Evolutionary conservation across 1,140 invertebrate species (phyloP), one percentile per base, ranked within the genome.

Genomic region (Cyclargus thomasi): DNA sequence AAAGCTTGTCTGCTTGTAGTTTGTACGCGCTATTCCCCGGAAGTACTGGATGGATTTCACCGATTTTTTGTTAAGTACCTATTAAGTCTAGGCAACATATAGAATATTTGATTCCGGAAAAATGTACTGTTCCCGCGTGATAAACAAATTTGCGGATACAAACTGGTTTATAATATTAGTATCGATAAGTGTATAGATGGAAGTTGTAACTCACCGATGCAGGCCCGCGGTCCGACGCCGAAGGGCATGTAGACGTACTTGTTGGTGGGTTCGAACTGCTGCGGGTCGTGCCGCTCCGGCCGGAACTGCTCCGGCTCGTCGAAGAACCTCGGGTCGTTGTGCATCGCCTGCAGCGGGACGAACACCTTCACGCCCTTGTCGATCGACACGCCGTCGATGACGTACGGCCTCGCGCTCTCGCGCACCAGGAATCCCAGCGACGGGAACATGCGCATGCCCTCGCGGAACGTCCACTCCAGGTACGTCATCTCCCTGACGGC

Each of bases 241-340:
- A 84, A 86, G 2, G 83, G 83, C 36, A 86, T 59, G 55, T 83
- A 84, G 5, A 75, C 74, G 29, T 87, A 92, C 10, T 79, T 90
- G 70, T 88, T 87, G 55, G 91, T 73, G 2, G 70, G 69, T 18
- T 75, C 71, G 0, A 79, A 53, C 17, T 75, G 70, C 14, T 90
- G 87, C 0, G 86, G 80, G 5, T 71, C 71, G 64, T 93, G 94
- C 55, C 93, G 74, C 63, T 94, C 92, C 0, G 93, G 93, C 63
- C 91, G 77, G 70, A 93, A 94, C 21, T 80, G 74, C 1, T 88
- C 75, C 0, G 93, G 93, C 8, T 92, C 74, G 0, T 88, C 83
- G 74, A 91, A 94, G 67, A 92, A 83, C 14, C 86, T 69, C 1
- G 91, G 83, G 78, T 94, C 92, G 11, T 88, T 91, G 35, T 94